Base-by-base conservation (phyloP, 2,113 vertebrate species). In the Empidonax alnorum region DNA sequence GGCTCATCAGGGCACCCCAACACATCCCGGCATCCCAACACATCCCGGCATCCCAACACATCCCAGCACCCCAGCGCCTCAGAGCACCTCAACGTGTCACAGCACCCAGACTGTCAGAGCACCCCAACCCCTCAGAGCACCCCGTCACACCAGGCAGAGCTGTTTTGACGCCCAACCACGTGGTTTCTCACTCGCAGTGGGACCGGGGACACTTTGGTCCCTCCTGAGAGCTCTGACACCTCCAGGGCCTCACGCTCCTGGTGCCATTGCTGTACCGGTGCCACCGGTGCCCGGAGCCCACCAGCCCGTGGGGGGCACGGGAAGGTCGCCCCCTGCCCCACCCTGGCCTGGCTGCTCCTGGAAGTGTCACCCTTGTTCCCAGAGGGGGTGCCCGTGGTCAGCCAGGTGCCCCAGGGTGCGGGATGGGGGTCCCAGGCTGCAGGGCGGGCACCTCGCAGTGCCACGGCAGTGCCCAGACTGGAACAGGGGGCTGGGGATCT, bases 281-380 rank as follows among this genome's bases (percentile, higher is more conserved):
- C 7, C 62, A 56, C 5, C 33, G 6, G 42, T 0, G 7, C 10
- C 56, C 16, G 17, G 30, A 20, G 37, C 27, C 28, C 12, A 7
- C 1, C 46, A 41, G 50, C 49, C 37, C 1, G 0, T 1, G 1
- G 16, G 2, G 12, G 59, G 27, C 4, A n/a, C 3, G 0, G 74
- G 53, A 8, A 17, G 20, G 6, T 35, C 42, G 3, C 47, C 22
- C 9, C 44, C 52, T 4, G 5, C 31, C 49, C 46, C 4, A 2
- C 66, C 47, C 27, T 1, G 4, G 53, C 47, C 21, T 7, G 5
- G 4, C 31, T 22, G 73, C 53, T 23, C 50, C 0, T 0, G 27
- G 37, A 0, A 6, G 19, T 6, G 6, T 25, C 67, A 12, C 12
- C 13, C 9, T 1, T 12, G 58, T n/a, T 65, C 56, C 58, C 2